Evolutionary conservation across 2,797 vertebrate species (phyloP), one percentile per base, ranked within the genome.

Genomic region (Sebastes trivittatus): DNA sequence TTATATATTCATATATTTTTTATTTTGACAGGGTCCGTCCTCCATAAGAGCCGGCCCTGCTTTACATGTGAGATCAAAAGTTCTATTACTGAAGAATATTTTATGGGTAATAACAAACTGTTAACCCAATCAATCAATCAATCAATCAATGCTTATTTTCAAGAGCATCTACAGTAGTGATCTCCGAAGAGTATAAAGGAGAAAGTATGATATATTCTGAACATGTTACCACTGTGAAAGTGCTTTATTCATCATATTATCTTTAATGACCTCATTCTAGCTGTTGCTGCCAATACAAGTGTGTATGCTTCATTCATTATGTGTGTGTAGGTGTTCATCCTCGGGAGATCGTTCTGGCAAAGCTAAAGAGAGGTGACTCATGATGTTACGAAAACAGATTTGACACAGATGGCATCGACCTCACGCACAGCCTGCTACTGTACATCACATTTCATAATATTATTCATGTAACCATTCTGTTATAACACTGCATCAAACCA

Each of bases 361-460:
- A 71, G 68, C 79, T 23, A 23, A 23, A 23, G 46, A 58, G 61
- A 73, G 46, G 46, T 88, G 87, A 90, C 70, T 90, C 87, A 89
- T 20, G n/a, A 49, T 80, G 69, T 79, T 80, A 82, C 54, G 74
- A 76, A 82, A 78, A 82, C 85, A 77, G 70, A 81, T 79, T 36
- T 75, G 68, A 83, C 67, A 77, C 65, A 72, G 3, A 72, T 30
- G 34, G 18, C 67, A 65, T 36, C 64, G 69, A 46, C 75, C 71
- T 72, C 29, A 56, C 69, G 34, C 71, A 16, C 58, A 61, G 32
- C 60, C 62, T 16, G 13, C 67, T 16, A 18, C 38, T 75, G 59
- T 42, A 61, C 62, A 72, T 62, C 74, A 63, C 27, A 69, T 71
- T 30, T 69, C 60, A 64, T 71, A 78, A 56, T 34, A 25, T 65